These are phyloP conservation scores for Aleiodes leptofemur DNA, from an alignment of 2,888 invertebrate genomes.

Conservation along the genomic window DNA sequence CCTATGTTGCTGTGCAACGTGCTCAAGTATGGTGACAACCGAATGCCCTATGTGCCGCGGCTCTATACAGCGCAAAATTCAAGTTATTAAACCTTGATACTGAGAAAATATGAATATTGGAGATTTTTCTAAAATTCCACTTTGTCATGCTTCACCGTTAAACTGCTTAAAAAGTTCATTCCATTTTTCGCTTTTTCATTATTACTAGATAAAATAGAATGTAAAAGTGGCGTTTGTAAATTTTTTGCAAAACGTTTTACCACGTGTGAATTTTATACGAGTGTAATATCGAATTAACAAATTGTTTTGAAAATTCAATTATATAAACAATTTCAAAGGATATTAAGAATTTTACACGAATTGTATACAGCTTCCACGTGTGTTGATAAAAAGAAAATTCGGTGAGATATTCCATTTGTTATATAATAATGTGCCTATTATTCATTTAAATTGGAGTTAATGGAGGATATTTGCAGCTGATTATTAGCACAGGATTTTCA, in stretches of 20 bases:
- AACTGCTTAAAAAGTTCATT: slow-evolving; percentile 19
- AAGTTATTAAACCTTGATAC: slow-evolving; percentile 78
- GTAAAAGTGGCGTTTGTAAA: neutral
- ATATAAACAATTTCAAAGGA: slow-evolving; percentile 1
- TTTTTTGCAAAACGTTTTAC: neutral
- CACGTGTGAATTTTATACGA: slow-evolving; percentile 33
- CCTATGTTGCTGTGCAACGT: slow-evolving; percentile 86
- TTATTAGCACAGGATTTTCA: slow-evolving; percentile 1
- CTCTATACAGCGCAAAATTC: slow-evolving; percentile 82
- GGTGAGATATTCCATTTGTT: slow-evolving; percentile 14
- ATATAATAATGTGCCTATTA: slow-evolving; percentile 21
- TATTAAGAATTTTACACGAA: slow-evolving; percentile 28
- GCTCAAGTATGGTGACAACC: slow-evolving; percentile 79
- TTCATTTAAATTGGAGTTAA: slow-evolving; percentile 17
- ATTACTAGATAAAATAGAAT: neutral
- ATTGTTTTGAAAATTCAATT: too few relatives aligned
- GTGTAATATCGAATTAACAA: slow-evolving; percentile 6
- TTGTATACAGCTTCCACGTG: slow-evolving; percentile 30
- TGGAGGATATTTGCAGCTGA: slow-evolving; percentile 7
- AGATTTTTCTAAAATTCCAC: slow-evolving; percentile 9
- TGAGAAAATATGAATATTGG: slow-evolving; percentile 21
- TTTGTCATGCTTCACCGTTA: slow-evolving; percentile 25
- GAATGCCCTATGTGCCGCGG: slow-evolving; percentile 89
- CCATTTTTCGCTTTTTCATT: slow-evolving; percentile 12
- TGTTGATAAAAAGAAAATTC: neutral